Conservation (phyloP, 2,797 vertebrate species). For the Xyrichtys novacula region DNA sequence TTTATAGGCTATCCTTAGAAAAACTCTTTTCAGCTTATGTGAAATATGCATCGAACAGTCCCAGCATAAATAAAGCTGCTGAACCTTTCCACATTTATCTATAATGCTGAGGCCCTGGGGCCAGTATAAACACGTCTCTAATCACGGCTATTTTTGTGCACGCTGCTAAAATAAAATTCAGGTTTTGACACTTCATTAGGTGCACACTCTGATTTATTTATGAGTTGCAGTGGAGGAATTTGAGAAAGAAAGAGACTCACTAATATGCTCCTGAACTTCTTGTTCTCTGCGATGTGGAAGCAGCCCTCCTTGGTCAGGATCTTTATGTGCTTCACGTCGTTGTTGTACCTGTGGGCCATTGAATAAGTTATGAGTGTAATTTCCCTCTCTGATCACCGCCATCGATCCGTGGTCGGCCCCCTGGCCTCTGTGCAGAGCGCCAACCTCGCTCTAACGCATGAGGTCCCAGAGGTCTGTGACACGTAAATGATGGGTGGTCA, state of each 20-base stretch:
- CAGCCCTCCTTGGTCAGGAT: conserved; percentile 95
- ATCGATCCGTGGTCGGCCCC: conserved; percentile 89
- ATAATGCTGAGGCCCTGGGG: conserved; percentile 48
- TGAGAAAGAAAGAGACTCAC: conserved; percentile 86
- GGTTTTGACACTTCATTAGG: conserved; percentile 77
- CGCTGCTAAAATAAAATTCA: conserved; percentile 67
- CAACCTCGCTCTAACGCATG: conserved; percentile 80
- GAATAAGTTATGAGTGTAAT: conserved; percentile 96
- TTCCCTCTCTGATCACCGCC: conserved; percentile 91
- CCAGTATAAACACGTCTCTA: conserved; percentile 59
- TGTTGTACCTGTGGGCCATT: conserved; percentile 96
- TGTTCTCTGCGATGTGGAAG: conserved; percentile 98
- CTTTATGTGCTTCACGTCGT: conserved; percentile 99
- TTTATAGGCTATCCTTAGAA: not conserved
- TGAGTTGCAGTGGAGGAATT: conserved; percentile 63
- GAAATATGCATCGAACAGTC: conserved; percentile 13
- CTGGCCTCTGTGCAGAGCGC: conserved; percentile 79
- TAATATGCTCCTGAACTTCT: conserved; percentile 97
- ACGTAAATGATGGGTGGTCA: conserved; percentile 81
- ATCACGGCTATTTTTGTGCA: conserved; percentile 69
- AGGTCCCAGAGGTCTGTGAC: conserved; percentile 86
- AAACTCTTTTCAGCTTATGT: conserved; percentile 13
- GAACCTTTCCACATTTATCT: conserved; percentile 50
- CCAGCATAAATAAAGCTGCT: conserved; percentile 27
- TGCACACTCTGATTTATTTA: conserved; percentile 69